Evolutionary conservation across 2,888 invertebrate species (phyloP), one percentile per base, ranked within the genome.

Genomic region (Drosophila antonietae): DNA sequence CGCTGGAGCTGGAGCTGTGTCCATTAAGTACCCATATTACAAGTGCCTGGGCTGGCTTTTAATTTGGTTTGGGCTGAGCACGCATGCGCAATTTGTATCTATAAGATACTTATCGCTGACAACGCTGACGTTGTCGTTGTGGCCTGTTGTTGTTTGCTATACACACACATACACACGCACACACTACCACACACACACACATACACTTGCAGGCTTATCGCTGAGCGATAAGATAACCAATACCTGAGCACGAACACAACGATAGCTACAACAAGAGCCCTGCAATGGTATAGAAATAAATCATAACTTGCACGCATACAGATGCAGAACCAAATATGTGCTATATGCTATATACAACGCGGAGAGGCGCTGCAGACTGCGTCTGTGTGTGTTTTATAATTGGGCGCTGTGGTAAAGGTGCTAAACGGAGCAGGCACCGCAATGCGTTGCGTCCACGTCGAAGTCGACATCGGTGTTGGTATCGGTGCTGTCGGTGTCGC

Each of bases 31-130:
- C 23, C 35, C 23, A n/a, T 37, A 53, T n/a, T 55, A 41, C 23
- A 28, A 23, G 51, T 35, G 56, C 23, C 39, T 31, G 37, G 41
- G 43, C 18, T 56, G 60, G 58, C 35, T 56, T 71, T 66, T 58
- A 44, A 58, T 77, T 58, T 60, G 52, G 59, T 74, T 57, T 57
- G 73, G 80, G 73, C 83, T 77, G 80, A 90, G 85, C 85, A 90
- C 90, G 89, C 90, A 90, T 88, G 91, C 90, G 90, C 91, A 91
- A 91, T 91, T 90, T 88, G 90, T 91, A 86, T 86, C 89, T 89
- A 81, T 83, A 73, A 83, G 89, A 90, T 90, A 83, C 84, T 90
- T 91, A 91, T 91, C 90, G 84, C 77, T 59, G 39, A 46, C 47
- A 68, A 56, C 67, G 62, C 20, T 43, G 51, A 51, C 57, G 66